Percentiles rank a stretch among this genome's conserved stretches.
phyloP scores from a whole-genome alignment of 2,113 vertebrate genomes.

The Acanthisitta chloris region DNA sequence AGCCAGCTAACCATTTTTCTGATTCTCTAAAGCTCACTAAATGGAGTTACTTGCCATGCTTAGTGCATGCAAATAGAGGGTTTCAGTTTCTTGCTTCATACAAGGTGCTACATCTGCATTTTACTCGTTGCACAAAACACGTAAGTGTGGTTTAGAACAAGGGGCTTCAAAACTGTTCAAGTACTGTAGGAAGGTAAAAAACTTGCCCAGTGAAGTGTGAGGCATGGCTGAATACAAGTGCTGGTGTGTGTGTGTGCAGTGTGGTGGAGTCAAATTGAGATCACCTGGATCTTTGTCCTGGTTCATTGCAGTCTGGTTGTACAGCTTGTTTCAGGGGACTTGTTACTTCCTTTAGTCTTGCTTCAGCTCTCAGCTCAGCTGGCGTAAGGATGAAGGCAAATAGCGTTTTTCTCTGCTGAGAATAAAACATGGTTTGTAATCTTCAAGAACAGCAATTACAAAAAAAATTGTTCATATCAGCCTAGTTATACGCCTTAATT shows the following conservation, averaged over 20 bases:
- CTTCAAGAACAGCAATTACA: background rate
- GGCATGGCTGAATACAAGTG: background rate
- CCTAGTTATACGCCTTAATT: background rate
- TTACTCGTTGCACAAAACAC: background rate
- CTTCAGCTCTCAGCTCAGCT: background rate
- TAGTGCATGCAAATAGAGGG: background rate
- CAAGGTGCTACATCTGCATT: background rate
- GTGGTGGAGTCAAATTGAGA: background rate
- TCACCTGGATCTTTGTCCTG: background rate
- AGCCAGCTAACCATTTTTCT: background rate
- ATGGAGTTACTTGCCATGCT: background rate
- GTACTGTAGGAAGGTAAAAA: background rate
- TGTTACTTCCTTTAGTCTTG: background rate
- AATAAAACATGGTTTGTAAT: background rate
- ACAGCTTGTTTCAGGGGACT: background rate
- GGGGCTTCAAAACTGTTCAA: background rate
- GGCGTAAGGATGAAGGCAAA: background rate
- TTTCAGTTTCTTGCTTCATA: background rate
- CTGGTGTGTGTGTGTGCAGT: background rate
- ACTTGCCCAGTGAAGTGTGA: background rate
- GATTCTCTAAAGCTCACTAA: background rate
- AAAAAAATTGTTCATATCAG: background rate
- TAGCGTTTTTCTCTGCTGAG: background rate
- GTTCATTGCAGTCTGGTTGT: background rate
- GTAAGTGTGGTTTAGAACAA: background rate